phyloP scores from a whole-genome alignment of 2,797 vertebrate genomes.

The Takifugu ocellatus region DNA sequence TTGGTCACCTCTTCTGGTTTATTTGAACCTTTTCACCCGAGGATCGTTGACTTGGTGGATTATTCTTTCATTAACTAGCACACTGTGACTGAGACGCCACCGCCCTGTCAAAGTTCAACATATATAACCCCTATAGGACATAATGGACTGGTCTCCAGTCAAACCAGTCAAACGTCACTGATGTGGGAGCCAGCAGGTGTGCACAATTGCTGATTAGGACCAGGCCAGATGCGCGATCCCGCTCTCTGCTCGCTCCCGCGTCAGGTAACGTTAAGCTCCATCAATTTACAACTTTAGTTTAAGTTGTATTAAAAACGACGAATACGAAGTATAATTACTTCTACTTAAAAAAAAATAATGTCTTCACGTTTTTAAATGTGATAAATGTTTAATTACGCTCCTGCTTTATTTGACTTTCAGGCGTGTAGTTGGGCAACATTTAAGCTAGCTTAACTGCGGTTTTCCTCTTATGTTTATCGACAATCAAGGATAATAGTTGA shows the following conservation, averaged over 20 bases:
- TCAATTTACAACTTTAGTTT: no score
- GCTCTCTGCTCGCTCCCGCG: background rate
- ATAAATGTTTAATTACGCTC: no score
- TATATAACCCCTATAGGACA: background rate
- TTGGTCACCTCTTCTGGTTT: background rate
- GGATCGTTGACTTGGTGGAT: background rate
- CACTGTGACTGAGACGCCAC: background rate
- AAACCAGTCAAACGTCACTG: background rate
- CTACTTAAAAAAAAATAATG: no score
- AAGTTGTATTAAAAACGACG: no score
- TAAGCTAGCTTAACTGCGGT: no score
- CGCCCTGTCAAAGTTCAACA: constrained; percentile 18
- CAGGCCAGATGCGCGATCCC: background rate
- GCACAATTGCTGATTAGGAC: constrained; percentile 2
- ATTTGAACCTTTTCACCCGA: background rate
- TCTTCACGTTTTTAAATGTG: background rate
- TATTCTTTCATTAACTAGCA: background rate
- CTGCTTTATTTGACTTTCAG: no score
- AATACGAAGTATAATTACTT: no score
- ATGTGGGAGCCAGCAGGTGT: constrained; percentile 18
- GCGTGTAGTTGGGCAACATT: no score
- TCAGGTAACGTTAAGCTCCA: constrained; percentile 6
- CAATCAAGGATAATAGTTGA: no score
- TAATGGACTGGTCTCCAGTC: background rate
- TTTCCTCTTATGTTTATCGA: no score